Conservation (phyloP, 1,140 invertebrate species). For the Spodoptera frugiperda region DNA sequence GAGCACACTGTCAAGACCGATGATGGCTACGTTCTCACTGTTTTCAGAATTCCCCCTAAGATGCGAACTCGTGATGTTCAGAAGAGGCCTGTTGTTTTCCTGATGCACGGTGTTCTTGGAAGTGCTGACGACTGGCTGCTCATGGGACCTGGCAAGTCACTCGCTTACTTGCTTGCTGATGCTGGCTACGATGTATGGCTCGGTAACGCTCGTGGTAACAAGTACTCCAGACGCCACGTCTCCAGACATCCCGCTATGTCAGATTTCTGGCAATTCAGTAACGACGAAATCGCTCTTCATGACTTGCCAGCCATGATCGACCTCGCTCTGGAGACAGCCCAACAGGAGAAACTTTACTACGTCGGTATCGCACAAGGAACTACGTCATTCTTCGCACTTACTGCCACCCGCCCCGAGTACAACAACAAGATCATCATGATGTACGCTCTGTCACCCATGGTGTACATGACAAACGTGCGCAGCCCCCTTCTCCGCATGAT, state of each 20-base stretch:
- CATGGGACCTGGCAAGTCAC: slow-evolving; percentile 84
- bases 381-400: slow-evolving; percentile 84
- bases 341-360: slow-evolving; percentile 87
- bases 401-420: slow-evolving; percentile 88
- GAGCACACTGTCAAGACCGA: slow-evolving; percentile 86
- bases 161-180: slow-evolving; percentile 85
- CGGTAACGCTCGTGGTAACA: slow-evolving; percentile 91
- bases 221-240: slow-evolving; percentile 88
- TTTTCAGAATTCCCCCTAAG: slow-evolving; percentile 87
- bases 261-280: slow-evolving; percentile 86
- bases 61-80: slow-evolving; percentile 46
- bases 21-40: slow-evolving; percentile 88
- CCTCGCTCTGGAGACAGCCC: slow-evolving; percentile 87
- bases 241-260: slow-evolving; percentile 78
- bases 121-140: slow-evolving; percentile 88
- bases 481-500: slow-evolving; percentile 86
- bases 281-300: slow-evolving; percentile 91
- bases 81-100: slow-evolving; percentile 80
- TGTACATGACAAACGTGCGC: slow-evolving; percentile 87
- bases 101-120: slow-evolving; percentile 90
- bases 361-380: slow-evolving; percentile 88
- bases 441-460: slow-evolving; percentile 89
- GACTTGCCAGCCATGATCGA: slow-evolving; percentile 93
- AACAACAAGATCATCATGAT: slow-evolving; percentile 88
- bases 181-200: slow-evolving; percentile 92